A percentile compares a stretch with the other conserved stretches of the same genome.
Conservation (phyloP, 1,140 invertebrate genomes). For the Theocolax elegans region DNA sequence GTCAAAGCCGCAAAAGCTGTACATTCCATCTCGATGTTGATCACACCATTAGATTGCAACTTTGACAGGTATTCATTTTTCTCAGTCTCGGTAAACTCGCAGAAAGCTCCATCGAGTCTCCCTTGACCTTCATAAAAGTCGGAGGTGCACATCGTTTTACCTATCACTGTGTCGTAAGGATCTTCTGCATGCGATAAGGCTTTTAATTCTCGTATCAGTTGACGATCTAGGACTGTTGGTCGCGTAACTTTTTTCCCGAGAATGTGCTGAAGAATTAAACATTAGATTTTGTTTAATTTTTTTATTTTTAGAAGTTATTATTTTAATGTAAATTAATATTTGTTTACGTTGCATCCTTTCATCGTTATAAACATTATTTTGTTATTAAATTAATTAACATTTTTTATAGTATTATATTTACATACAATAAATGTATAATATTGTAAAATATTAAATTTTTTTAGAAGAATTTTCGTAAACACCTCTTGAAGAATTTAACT, state of each 20-base stretch:
- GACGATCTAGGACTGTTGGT: conserved; percentile 84
- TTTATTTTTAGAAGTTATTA: too few relatives aligned
- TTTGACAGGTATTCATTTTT: conserved; percentile 89
- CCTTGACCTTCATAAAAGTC: conserved; percentile 99
- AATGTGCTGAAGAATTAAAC: conserved; percentile 77
- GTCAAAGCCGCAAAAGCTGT: conserved; percentile 93
- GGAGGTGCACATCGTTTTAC: conserved; percentile 95
- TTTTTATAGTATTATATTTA: too few relatives aligned
- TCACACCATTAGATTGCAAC: conserved; percentile 82
- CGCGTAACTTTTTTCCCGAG: conserved; percentile 87
- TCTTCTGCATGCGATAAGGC: conserved; percentile 76
- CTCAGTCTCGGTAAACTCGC: conserved; percentile 89
- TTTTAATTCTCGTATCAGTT: conserved; percentile 82
- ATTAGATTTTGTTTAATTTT: conserved; percentile 10
- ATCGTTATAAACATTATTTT: too few relatives aligned
- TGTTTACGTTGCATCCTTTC: too few relatives aligned
- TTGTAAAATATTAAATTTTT: too few relatives aligned
- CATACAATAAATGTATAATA: too few relatives aligned
- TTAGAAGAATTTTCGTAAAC: too few relatives aligned
- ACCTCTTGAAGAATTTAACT: too few relatives aligned
- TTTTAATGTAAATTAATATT: too few relatives aligned
- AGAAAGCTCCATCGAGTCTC: conserved; percentile 95
- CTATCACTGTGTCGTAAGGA: conserved; percentile 86
- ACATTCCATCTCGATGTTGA: conserved; percentile 99
- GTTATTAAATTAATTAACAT: too few relatives aligned